phyloP scores from a whole-genome alignment of 1,140 invertebrate species.

The Samia ricini region DNA sequence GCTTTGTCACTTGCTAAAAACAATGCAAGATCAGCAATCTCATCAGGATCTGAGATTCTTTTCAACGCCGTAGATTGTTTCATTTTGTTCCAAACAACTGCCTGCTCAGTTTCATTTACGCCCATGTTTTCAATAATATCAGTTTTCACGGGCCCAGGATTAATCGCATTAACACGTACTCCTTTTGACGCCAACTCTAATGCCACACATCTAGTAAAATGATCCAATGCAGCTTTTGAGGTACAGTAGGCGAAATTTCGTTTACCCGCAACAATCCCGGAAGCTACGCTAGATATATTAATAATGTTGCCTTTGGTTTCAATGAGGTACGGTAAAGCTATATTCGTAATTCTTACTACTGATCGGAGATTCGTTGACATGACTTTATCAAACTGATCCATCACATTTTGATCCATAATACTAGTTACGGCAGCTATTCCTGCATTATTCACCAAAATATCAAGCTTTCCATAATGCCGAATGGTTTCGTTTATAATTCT shows the following conservation, averaged over 20 bases:
- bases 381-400: constrained; percentile 80
- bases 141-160: constrained; percentile 83
- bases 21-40: constrained; percentile 17
- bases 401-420: not conserved
- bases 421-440: not conserved
- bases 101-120: not conserved
- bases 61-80: constrained; percentile 1
- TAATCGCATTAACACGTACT: constrained; percentile 85
- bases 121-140: constrained; percentile 13
- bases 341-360: constrained; percentile 78
- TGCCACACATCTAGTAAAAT: constrained; percentile 82
- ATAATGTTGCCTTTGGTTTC: constrained; percentile 82
- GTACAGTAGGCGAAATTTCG: constrained; percentile 78
- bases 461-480: constrained; percentile 3
- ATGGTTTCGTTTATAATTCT: constrained; percentile 5
- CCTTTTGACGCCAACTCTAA: constrained; percentile 82
- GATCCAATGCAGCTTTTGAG: constrained; percentile 87
- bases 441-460: constrained; percentile 13
- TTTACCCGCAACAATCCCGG: not conserved
- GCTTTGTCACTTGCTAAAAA: constrained; percentile 24
- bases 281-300: constrained; percentile 83
- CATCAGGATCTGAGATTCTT: constrained; percentile 12
- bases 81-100: constrained; percentile 6
- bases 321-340: not conserved
- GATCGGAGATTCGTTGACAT: constrained; percentile 85